Evolutionary conservation across 1,140 invertebrate species (phyloP).

Genomic region (Heterodera carotae): DNA sequence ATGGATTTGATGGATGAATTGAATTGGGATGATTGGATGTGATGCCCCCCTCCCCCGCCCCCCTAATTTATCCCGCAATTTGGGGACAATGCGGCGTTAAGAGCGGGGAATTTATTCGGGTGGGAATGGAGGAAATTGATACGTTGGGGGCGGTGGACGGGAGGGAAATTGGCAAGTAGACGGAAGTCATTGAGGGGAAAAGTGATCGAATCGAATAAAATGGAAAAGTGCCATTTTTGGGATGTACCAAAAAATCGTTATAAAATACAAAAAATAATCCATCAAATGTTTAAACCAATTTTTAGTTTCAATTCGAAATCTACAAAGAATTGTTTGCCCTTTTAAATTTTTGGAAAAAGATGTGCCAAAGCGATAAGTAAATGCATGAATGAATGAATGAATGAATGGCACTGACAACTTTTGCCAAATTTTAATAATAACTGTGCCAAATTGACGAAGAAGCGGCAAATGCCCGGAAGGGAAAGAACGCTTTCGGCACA

Average conservation of each 20-base stretch:
- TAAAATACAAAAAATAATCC: no score
- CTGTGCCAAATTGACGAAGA: neutral
- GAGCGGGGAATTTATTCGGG: slow-evolving; percentile 10
- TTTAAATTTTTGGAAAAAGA: neutral
- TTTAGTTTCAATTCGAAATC: no score
- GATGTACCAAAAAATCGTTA: neutral
- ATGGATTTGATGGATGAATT: neutral
- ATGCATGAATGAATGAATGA: no score
- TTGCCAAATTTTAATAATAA: neutral
- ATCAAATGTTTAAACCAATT: no score
- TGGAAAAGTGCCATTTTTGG: neutral
- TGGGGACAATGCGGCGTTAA: neutral
- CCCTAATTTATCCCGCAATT: neutral
- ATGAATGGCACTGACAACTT: no score
- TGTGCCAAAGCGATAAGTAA: neutral
- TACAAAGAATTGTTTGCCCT: no score
- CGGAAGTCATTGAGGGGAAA: neutral
- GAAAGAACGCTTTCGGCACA: neutral
- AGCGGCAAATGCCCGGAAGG: neutral
- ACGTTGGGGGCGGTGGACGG: neutral
- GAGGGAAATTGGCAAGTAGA: neutral
- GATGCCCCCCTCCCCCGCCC: no score
- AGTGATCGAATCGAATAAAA: neutral
- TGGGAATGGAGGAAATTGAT: slow-evolving; percentile 10
- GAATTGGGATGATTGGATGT: no score